A percentile compares a stretch with the other conserved stretches of the same genome.
phyloP scores from a whole-genome alignment of 2,888 invertebrate species.

The Dicroscelio sp. region DNA sequence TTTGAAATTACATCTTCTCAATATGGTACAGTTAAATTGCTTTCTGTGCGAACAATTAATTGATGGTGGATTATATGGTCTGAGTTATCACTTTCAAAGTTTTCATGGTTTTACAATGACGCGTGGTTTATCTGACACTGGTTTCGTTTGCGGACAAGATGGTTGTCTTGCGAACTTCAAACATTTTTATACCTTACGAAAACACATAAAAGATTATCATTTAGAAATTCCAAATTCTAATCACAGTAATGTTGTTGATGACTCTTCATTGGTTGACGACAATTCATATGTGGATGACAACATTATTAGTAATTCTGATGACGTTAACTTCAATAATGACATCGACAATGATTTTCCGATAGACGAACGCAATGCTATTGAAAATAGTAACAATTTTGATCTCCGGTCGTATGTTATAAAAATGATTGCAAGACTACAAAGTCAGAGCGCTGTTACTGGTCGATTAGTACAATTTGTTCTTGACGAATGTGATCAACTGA shows the following conservation, averaged over 20 bases:
- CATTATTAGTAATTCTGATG: too few relatives aligned
- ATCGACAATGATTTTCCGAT: too few relatives aligned
- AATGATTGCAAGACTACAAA: conserved; percentile 43
- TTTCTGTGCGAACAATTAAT: background rate
- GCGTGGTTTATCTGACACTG: background rate
- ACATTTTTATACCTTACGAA: conserved; percentile 36
- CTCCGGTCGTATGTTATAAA: background rate
- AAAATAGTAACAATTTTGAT: background rate
- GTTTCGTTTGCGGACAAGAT: conserved; percentile 54
- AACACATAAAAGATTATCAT: conserved; percentile 26
- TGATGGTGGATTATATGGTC: background rate
- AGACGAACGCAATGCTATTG: background rate
- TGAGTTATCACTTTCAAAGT: background rate
- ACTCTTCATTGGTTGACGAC: too few relatives aligned
- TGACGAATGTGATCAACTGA: background rate
- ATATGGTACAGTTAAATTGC: background rate
- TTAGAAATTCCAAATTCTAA: too few relatives aligned
- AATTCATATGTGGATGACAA: too few relatives aligned
- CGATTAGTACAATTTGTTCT: background rate
- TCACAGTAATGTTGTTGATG: too few relatives aligned
- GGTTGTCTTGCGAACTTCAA: conserved; percentile 26
- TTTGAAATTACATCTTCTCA: too few relatives aligned
- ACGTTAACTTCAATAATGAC: too few relatives aligned
- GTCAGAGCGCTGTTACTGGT: conserved; percentile 58
- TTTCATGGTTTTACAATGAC: background rate